Base-by-base conservation (phyloP, 2,888 invertebrate genomes). In the Junonia oenone region DNA sequence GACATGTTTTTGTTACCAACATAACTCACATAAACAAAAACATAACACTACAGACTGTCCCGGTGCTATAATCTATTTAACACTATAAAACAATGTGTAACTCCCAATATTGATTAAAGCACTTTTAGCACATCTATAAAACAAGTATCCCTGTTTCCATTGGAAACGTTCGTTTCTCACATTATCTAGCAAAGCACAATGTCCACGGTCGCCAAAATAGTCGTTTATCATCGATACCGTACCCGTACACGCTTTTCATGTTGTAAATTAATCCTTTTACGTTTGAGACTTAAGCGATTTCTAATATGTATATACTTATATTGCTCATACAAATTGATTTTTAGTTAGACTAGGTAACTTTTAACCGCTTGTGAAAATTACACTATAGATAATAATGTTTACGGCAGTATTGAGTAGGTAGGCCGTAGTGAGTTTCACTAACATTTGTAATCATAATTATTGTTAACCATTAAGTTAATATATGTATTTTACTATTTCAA, bases 211-310 rank as follows among this genome's bases (percentile, higher is more conserved):
- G 38, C 55, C 45, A 51, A 51, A 51, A 55, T 51, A 45, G 38
- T 50, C 51, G 51, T 50, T 51, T 55, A 55, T 55, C 55, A 55
- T 46, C 35, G 38, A 51, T 46, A 13, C 50, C 49, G 38, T 45
- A 17, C 22, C 47, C 45, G 35, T 45, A 55, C 37, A 22, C 31
- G 35, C 49, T 46, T 31, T 46, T 45, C 37, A 37, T 37, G 37
- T 43, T 15, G 15, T 15, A 43, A 43, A 55, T 51, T 38, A 45
- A 35, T 35, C 26, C 5, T 1, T n/a, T 6, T 31, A 31, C 9
- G n/a, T 46, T 31, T 26, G 13, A 22, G n/a, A 6, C 43, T 43
- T 13, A 43, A 43, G 26, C 43, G 13, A 43, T 43, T 26, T 13
- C 13, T 11, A 22, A 22, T 5, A n/a, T 9, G 2, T 19, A 8